Conservation (phyloP, 2,113 vertebrate genomes). For the Urocitellus parryii region DNA sequence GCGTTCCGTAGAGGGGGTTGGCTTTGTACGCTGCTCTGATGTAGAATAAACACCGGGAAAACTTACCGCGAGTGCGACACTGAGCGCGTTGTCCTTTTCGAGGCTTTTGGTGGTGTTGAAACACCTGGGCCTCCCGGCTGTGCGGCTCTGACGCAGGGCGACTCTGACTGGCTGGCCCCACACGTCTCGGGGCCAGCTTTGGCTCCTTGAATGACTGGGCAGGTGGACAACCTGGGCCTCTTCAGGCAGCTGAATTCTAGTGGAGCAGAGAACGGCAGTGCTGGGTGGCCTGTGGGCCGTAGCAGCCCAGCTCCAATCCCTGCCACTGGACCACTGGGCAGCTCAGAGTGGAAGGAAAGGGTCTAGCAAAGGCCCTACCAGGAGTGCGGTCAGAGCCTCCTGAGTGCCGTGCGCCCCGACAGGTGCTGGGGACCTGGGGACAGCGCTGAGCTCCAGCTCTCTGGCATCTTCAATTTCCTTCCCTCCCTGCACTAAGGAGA, state of each 20-base stretch:
- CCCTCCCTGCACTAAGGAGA: rapidly evolving
- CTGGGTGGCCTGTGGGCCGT: rapidly evolving
- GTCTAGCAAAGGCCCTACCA: not conserved
- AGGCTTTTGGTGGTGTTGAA: conserved; percentile 53
- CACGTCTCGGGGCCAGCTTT: rapidly evolving
- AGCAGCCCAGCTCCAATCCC: rapidly evolving
- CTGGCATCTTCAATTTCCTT: not conserved
- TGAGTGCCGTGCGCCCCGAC: rapidly evolving
- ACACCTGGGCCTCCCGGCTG: not conserved
- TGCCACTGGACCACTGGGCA: rapidly evolving
- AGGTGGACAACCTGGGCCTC: not conserved
- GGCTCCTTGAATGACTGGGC: not conserved
- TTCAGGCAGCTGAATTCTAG: not conserved
- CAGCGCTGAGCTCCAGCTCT: rapidly evolving
- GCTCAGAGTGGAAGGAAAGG: not conserved
- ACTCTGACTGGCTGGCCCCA: not conserved
- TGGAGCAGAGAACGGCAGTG: not conserved
- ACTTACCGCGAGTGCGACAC: conserved; percentile 4
- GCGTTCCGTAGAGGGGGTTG: conserved; percentile 4
- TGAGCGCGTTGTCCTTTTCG: not conserved
- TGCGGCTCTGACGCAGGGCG: not conserved
- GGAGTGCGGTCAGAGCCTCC: rapidly evolving
- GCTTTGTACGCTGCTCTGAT: conserved; percentile 40
- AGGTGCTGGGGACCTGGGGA: not conserved
- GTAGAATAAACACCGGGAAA: conserved; percentile 51